Evolutionary conservation across 2,797 vertebrate species (phyloP), one percentile per base, ranked within the genome.

Genomic region (Eurystomus glaucurus): DNA sequence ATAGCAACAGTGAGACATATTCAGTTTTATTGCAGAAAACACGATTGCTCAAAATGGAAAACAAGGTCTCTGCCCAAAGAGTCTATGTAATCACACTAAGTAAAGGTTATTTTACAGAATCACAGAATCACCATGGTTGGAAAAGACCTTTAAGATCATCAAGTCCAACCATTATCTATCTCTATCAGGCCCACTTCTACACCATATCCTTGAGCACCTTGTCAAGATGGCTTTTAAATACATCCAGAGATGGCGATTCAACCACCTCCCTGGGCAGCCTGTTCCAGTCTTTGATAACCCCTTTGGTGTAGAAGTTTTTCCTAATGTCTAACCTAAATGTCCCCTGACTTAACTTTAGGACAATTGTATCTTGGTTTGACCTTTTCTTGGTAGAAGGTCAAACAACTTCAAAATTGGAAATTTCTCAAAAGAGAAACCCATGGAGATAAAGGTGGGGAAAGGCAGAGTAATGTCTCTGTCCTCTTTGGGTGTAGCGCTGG

Each of bases 1-100:
- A 95, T 84, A 96, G 95, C 93, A 97, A 97, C 94, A 90, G 72
- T 88, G 61, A 94, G 46, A 71, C 72, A 81, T 71, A 88, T 57
- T 90, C 79, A 76, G 57, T 62, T 89, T 88, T 86, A 86, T 11
- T 92, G 74, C 76, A 88, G 80, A 84, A 94, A 97, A 96, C 69
- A 94, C 11, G 89, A 93, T 83, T 62, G 61, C 54, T 92, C 22
- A 33, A 90, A 93, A 91, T 65, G 37, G 69, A 91, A 95, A 96
- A 91, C 87, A 92, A 90, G 43, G n/a, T 65, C 72, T 92, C 55
- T 88, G 69, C 62, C 78, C 82, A 61, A 46, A 77, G n/a, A 95
- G 50, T 26, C 52, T n/a, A 43, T 17, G 46, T 91, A 83, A 75
- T 58, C 54, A 62, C n/a, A 48, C 45, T 39, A 84, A 39, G 43